These are phyloP conservation scores for Carassius carassius DNA, from an alignment of 2,113 vertebrate species.

Conservation along the genomic window DNA sequence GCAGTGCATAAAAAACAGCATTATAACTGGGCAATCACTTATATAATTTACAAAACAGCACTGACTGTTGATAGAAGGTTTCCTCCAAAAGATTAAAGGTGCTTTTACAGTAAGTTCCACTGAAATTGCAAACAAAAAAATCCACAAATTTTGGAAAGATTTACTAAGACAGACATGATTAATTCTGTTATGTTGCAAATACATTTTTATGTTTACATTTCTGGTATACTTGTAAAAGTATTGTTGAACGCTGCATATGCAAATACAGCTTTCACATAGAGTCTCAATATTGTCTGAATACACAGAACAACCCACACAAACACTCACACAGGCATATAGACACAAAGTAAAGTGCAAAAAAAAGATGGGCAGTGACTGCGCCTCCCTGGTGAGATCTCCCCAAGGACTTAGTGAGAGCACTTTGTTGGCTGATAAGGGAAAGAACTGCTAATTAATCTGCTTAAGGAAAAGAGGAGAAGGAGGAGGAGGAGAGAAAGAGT, in stretches of 20 bases:
- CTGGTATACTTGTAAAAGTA: not conserved
- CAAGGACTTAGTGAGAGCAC: constrained; percentile 48
- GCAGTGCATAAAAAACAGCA: not conserved
- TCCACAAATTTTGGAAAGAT: not conserved
- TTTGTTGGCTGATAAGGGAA: constrained; percentile 57
- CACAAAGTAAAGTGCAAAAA: constrained; percentile 15
- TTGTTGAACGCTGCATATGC: not conserved
- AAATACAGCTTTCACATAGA: not conserved
- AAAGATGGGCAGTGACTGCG: constrained; percentile 34
- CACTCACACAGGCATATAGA: constrained; percentile 2
- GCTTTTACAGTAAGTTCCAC: not conserved
- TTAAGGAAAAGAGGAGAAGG: constrained; percentile 43
- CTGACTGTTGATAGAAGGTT: not conserved
- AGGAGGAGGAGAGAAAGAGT: constrained; percentile 14
- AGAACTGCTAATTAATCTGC: constrained; percentile 62
- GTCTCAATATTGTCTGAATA: not conserved
- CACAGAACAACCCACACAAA: constrained; percentile 12
- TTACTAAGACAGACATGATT: not conserved
- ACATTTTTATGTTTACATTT: not conserved
- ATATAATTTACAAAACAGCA: not conserved
- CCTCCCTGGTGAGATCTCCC: constrained; percentile 54
- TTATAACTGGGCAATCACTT: not conserved
- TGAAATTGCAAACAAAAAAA: not conserved
- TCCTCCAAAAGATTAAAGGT: not conserved
- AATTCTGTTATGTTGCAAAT: not conserved